These are phyloP conservation scores for Paramisgurnus dabryanus DNA, from an alignment of 2,113 vertebrate species.

Conservation along the genomic window DNA sequence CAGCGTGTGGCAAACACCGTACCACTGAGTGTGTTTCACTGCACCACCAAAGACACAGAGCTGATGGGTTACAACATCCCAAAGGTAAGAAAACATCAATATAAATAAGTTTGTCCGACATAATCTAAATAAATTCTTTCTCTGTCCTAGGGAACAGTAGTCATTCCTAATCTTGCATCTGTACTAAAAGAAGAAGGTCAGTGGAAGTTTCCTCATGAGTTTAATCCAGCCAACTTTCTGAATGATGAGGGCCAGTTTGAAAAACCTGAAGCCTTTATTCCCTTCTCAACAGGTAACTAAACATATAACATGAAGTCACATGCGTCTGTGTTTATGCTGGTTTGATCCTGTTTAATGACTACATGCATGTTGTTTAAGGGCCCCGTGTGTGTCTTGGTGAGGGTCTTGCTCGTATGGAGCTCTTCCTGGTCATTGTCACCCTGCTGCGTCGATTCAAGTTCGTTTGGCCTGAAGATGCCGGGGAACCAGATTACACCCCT, in stretches of 20 bases:
- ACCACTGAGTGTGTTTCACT: slow-evolving; percentile 57
- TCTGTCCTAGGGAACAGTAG: slow-evolving; percentile 67
- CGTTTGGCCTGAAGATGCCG: slow-evolving; percentile 54
- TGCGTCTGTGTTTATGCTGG: neutral
- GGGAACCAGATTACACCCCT: slow-evolving; percentile 51
- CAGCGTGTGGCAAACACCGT: slow-evolving; percentile 56
- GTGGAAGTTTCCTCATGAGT: slow-evolving; percentile 78
- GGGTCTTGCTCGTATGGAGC: slow-evolving; percentile 51
- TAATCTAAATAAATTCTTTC: neutral
- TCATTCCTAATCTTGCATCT: slow-evolving; percentile 75
- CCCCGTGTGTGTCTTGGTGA: slow-evolving; percentile 50
- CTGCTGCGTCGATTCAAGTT: slow-evolving; percentile 55
- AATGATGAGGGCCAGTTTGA: slow-evolving; percentile 69
- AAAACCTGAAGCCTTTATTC: slow-evolving; percentile 80
- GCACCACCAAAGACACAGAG: slow-evolving; percentile 59
- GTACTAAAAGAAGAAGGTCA: slow-evolving; percentile 75
- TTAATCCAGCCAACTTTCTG: slow-evolving; percentile 80
- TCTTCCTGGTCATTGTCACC: slow-evolving; percentile 39
- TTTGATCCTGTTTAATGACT: neutral
- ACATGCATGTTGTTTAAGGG: neutral
- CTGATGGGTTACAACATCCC: slow-evolving; percentile 64
- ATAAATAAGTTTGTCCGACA: neutral
- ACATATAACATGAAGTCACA: neutral
- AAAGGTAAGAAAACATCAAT: slow-evolving; percentile 52
- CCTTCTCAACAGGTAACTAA: slow-evolving; percentile 79